These are phyloP conservation scores for Chrysoperla carnea DNA, from an alignment of 1,140 invertebrate species.

Conservation along the genomic window DNA sequence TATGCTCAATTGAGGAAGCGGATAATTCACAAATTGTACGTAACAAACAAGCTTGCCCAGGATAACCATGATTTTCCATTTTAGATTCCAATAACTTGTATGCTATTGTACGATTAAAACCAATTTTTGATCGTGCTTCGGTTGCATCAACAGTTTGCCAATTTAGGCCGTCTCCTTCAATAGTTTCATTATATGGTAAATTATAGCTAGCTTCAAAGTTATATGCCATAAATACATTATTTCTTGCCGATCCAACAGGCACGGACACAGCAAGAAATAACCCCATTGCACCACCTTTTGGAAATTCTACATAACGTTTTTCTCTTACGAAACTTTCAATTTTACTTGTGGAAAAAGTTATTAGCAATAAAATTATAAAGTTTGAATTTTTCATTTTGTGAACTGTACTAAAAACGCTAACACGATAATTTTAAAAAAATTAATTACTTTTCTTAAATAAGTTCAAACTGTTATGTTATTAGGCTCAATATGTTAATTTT, in stretches of 20 bases:
- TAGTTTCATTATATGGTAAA: slow-evolving; percentile 15
- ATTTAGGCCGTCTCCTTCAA: slow-evolving; percentile 13
- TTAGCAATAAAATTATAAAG: too few relatives aligned
- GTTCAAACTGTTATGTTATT: too few relatives aligned
- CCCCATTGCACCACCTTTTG: too few relatives aligned
- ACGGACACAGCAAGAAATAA: slow-evolving; percentile 51
- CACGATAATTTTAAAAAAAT: too few relatives aligned
- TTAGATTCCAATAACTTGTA: slow-evolving; percentile 15
- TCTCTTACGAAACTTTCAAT: too few relatives aligned
- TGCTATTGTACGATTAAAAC: slow-evolving; percentile 9
- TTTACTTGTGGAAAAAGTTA: too few relatives aligned
- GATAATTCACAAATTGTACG: slow-evolving; percentile 27
- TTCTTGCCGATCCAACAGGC: slow-evolving; percentile 46
- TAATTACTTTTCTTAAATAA: too few relatives aligned
- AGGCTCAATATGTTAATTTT: too few relatives aligned
- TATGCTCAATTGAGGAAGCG: slow-evolving; percentile 21
- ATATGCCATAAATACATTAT: slow-evolving; percentile 53
- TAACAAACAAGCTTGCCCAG: slow-evolving; percentile 26
- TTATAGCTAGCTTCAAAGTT: slow-evolving; percentile 59
- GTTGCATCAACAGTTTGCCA: slow-evolving; percentile 6
- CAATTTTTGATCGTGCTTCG: slow-evolving; percentile 9
- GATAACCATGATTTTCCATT: slow-evolving; percentile 28
- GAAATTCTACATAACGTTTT: too few relatives aligned
- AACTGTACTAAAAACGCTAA: too few relatives aligned
- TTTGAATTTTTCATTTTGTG: too few relatives aligned